Evolutionary conservation across 2,113 vertebrate genomes (phyloP).

Genomic region (Thinocorus orbignyianus): DNA sequence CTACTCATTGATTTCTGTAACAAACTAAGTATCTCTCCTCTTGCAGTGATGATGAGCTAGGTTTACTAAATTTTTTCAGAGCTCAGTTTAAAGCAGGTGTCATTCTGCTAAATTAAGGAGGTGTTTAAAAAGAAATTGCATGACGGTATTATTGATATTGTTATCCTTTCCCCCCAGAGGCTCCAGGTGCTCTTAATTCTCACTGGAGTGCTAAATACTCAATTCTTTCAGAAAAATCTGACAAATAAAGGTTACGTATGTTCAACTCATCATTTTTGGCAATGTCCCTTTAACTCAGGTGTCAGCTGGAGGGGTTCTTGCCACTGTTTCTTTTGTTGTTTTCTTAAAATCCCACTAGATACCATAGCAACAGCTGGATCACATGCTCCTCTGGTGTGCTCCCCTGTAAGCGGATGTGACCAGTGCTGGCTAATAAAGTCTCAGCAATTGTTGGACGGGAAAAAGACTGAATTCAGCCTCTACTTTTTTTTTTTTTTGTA

Average conservation of each 20-base stretch:
- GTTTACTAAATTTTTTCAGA: neutral
- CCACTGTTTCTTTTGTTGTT: constrained; percentile 4
- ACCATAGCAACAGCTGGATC: constrained; percentile 72
- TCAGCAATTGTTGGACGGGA: constrained; percentile 17
- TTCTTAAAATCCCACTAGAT: constrained; percentile 56
- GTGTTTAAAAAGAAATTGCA: neutral
- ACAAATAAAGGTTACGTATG: neutral
- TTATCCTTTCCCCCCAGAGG: neutral
- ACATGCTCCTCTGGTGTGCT: constrained; percentile 34
- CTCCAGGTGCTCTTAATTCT: neutral
- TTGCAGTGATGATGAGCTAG: neutral
- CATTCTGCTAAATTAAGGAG: neutral
- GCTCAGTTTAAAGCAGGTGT: neutral
- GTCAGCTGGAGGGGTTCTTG: constrained; percentile 15
- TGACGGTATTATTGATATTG: neutral
- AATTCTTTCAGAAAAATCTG: neutral
- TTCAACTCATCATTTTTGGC: neutral
- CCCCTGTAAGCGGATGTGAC: constrained; percentile 66
- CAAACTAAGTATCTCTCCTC: neutral
- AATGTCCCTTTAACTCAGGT: constrained; percentile 47
- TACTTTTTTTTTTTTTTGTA: neutral
- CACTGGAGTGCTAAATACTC: neutral
- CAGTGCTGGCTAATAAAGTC: constrained; percentile 57
- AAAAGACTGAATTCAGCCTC: neutral
- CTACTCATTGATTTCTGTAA: neutral